These are phyloP conservation scores for Prionailurus bengalensis DNA, from an alignment of 2,113 vertebrate genomes.

Conservation along the genomic window DNA sequence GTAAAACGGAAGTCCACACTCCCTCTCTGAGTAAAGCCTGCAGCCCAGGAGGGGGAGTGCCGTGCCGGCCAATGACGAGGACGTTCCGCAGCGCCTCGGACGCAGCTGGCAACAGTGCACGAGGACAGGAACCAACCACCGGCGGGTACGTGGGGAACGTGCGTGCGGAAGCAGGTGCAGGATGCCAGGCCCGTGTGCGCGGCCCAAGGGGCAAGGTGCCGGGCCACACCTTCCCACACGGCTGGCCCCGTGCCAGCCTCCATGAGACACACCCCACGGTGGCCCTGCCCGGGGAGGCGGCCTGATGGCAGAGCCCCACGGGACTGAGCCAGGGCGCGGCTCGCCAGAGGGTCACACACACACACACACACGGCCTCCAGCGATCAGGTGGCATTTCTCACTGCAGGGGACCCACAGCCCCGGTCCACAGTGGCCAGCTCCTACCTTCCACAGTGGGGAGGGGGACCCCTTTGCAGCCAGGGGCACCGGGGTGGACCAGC, in stretches of 20 bases:
- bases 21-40: background rate
- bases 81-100: background rate
- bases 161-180: background rate
- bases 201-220: background rate
- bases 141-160: accelerated
- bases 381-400: background rate
- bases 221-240: background rate
- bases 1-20: background rate
- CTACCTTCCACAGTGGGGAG: no score
- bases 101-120: accelerated
- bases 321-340: background rate
- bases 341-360: accelerated
- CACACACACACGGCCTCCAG: background rate
- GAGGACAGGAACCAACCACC: background rate
- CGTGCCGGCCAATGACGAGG: background rate
- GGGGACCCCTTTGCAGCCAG: background rate
- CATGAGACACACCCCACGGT: accelerated
- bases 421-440: background rate
- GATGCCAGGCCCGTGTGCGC: no score
- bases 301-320: no score
- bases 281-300: background rate
- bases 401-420: background rate
- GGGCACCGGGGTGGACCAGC: background rate
- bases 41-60: background rate
- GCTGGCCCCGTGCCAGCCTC: background rate